A percentile compares a stretch with the other conserved stretches of the same genome.
phyloP scores from a whole-genome alignment of 2,888 invertebrate species.

The Cerastis rubricosa region DNA sequence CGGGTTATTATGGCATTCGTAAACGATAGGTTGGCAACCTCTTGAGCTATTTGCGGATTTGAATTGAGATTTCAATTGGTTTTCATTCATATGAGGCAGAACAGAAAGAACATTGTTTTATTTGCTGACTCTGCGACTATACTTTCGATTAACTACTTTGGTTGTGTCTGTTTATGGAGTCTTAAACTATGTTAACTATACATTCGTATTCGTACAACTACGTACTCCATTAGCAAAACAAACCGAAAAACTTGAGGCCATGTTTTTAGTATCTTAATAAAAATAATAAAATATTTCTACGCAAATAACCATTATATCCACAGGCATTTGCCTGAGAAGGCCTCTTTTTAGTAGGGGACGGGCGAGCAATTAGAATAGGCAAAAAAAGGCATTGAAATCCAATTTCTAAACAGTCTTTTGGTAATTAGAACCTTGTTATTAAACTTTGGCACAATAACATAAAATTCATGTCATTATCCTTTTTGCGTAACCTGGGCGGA shows the following conservation, averaged over 20 bases:
- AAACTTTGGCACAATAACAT: background rate
- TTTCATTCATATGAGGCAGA: slow-evolving; percentile 48
- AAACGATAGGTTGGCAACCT: slow-evolving; percentile 59
- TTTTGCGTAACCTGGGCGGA: background rate
- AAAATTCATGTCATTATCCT: background rate
- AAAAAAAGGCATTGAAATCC: background rate
- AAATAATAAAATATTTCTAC: background rate
- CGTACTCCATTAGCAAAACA: background rate
- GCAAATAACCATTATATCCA: background rate
- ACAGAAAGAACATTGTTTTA: slow-evolving; percentile 20
- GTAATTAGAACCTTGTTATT: background rate
- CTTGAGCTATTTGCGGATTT: slow-evolving; percentile 54
- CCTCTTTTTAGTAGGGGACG: background rate
- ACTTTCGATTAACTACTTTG: slow-evolving; percentile 8
- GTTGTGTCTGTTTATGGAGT: slow-evolving; percentile 1
- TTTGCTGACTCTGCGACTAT: slow-evolving; percentile 11
- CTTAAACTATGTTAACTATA: background rate
- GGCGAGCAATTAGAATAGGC: background rate
- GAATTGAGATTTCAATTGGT: slow-evolving; percentile 53
- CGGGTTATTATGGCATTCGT: slow-evolving; percentile 58
- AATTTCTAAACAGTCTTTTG: background rate
- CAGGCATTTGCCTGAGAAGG: background rate
- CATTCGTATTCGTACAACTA: background rate
- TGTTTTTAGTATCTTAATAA: background rate
- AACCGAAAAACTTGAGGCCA: too few species aligned